Base-by-base conservation (phyloP, 2,888 invertebrate species). In the Poecilus cupreus region DNA sequence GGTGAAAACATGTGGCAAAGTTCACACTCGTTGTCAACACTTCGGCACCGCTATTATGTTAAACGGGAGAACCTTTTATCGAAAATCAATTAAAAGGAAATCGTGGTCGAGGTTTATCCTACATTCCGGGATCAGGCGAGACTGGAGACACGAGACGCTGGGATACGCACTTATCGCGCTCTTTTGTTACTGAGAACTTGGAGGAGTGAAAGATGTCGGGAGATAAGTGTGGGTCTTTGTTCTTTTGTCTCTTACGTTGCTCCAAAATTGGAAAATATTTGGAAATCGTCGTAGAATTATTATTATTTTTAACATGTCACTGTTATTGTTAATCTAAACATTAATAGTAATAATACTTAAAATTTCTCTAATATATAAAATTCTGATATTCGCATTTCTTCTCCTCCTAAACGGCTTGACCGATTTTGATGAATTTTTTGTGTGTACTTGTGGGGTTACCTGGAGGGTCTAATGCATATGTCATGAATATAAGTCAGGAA, bases 61-160 rank as follows among this genome's bases (percentile, higher is more conserved):
- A 88, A 88, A 88, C 87, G 88, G 82, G 86, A 87, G 87, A 88
- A 88, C 88, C 88, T 89, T 89, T 88, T 89, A 89, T 88, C 87
- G 89, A 87, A 89, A 89, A 89, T 89, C 89, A 89, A 89, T 89
- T 89, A 89, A 88, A 88, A 88, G 88, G 87, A 87, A 88, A 87
- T 88, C 88, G 87, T 87, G 88, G 88, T 88, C 87, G 86, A 85
- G 87, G 86, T 86, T 85, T 85, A 80, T 80, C 80, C 72, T 72
- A 72, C 80, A 80, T 70, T 80, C 80, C 57, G 72, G 57, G 80
- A 80, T 80, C 80, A 80, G 72, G 24, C 20, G 60, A 26, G 54
- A 18, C 43, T 54, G 22, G 20, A 54, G 54, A 54, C 54, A 18
- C 11, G 54, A 54, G 54, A 54, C 18, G 54, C 5, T 32, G 32